A percentile compares a stretch with the other conserved stretches of the same genome.
phyloP scores from a whole-genome alignment of 1,140 invertebrate species.

The Drosophila sechellia region DNA sequence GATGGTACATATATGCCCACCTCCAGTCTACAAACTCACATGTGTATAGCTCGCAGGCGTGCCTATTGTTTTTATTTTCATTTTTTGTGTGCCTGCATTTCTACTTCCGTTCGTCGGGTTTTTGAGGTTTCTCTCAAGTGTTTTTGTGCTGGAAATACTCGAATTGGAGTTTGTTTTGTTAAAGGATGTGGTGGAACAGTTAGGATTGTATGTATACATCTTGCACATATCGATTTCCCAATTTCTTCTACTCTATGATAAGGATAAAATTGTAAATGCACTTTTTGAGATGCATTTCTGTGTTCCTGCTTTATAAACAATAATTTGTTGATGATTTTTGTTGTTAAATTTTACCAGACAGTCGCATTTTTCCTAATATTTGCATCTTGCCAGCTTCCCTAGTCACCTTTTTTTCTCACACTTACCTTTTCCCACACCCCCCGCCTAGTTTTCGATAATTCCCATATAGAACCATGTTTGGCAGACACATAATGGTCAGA shows the following conservation, averaged over 20 bases:
- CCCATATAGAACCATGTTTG: slow-evolving; percentile 30
- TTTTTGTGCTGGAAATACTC: slow-evolving; percentile 21
- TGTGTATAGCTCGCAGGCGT: slow-evolving; percentile 28
- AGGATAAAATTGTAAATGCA: no score
- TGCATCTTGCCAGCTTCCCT: slow-evolving; percentile 20
- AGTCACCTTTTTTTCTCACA: slow-evolving; percentile 54
- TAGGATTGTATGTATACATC: neutral
- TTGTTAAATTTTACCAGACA: no score
- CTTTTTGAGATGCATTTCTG: no score
- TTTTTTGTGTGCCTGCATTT: slow-evolving; percentile 45
- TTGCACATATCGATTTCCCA: slow-evolving; percentile 1
- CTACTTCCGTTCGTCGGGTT: slow-evolving; percentile 51
- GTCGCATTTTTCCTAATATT: slow-evolving; percentile 2
- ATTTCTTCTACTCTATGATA: no score
- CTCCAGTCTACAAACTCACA: slow-evolving; percentile 3
- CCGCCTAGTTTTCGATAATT: neutral
- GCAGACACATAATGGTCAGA: slow-evolving; percentile 59
- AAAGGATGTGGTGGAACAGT: slow-evolving; percentile 33
- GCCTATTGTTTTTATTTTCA: slow-evolving; percentile 43
- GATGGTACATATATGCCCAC: neutral
- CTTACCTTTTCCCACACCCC: slow-evolving; percentile 25
- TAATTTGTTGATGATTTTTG: no score
- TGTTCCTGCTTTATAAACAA: no score
- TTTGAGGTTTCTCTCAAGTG: slow-evolving; percentile 50
- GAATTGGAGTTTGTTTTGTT: slow-evolving; percentile 40